Evolutionary conservation across 2,888 invertebrate genomes (phyloP).

Genomic region (Drosophila paracracens): DNA sequence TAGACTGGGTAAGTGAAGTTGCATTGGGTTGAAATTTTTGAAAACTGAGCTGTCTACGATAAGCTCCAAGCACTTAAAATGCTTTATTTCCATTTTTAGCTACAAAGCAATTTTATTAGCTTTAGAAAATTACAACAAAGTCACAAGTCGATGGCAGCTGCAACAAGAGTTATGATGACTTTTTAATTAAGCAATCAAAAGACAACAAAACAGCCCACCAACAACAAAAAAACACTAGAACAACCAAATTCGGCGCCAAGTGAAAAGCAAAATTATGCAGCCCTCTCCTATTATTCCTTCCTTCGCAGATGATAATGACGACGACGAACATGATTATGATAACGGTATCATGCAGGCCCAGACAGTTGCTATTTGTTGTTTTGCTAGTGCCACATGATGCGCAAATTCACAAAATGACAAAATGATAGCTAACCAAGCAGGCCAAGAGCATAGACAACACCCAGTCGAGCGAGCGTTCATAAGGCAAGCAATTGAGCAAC

Average conservation of each 20-base stretch:
- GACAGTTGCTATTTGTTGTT: conserved; percentile 70
- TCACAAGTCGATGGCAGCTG: conserved; percentile 64
- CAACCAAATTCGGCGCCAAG: conserved; percentile 62
- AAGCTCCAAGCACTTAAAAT: conserved; percentile 76
- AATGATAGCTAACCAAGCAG: conserved; percentile 62
- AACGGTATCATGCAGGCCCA: conserved; percentile 35
- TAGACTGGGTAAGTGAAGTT: conserved; percentile 3
- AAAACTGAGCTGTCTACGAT: conserved; percentile 67
- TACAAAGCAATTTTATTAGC: conserved; percentile 79
- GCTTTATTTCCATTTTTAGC: conserved; percentile 75
- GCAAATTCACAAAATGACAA: conserved; percentile 73
- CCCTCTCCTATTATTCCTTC: conserved; percentile 25
- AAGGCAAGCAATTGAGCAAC: conserved; percentile 54
- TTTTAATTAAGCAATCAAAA: conserved; percentile 74
- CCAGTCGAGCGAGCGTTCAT: conserved; percentile 47
- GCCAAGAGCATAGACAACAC: conserved; percentile 72
- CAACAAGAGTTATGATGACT: conserved; percentile 79
- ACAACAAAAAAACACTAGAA: conserved; percentile 25
- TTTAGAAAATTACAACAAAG: conserved; percentile 80
- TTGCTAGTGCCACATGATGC: conserved; percentile 72
- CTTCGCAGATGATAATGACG: conserved; percentile 29
- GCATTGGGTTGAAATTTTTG: conserved; percentile 58
- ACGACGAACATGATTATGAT: conserved; percentile 19
- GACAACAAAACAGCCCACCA: conserved; percentile 48
- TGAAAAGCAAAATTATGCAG: conserved; percentile 56